Percentiles rank a stretch among this genome's conserved stretches.
Conservation (phyloP, 2,888 invertebrate species). For the Diaperis boleti region DNA sequence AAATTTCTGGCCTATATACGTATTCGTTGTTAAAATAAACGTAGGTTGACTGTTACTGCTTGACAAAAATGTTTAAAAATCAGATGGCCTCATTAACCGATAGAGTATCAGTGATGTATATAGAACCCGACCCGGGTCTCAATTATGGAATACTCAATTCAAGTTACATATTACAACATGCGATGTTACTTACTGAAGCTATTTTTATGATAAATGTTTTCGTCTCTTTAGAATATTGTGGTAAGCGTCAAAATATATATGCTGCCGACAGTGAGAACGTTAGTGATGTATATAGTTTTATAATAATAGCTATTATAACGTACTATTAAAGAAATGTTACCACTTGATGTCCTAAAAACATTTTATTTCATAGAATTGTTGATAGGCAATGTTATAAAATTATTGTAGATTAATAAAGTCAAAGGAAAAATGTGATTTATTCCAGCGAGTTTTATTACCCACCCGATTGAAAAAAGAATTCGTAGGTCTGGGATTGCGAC, state of each 20-base stretch:
- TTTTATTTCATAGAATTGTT: constrained; percentile 61
- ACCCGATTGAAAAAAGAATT: too few relatives aligned
- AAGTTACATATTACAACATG: constrained; percentile 44
- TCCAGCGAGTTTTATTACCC: constrained; percentile 23
- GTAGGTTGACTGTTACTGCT: constrained; percentile 54
- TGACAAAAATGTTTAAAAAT: constrained; percentile 43
- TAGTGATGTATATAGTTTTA: constrained; percentile 63
- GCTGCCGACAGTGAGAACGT: constrained; percentile 51
- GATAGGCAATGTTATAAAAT: constrained; percentile 59
- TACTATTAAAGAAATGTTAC: constrained; percentile 49
- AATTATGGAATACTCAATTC: constrained; percentile 49
- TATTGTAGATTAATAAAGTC: constrained; percentile 57
- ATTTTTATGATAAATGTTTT: constrained; percentile 55
- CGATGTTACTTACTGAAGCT: constrained; percentile 53
- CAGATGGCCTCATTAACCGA: constrained; percentile 47
- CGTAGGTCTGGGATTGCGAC: too few relatives aligned
- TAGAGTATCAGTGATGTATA: constrained; percentile 41
- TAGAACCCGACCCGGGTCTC: constrained; percentile 43
- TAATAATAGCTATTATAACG: constrained; percentile 57
- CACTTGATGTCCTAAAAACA: constrained; percentile 43
- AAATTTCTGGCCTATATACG: constrained; percentile 51
- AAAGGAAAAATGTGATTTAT: constrained; percentile 45
- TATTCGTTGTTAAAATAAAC: constrained; percentile 50
- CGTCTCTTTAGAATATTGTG: constrained; percentile 50
- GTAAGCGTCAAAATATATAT: constrained; percentile 47